phyloP scores from a whole-genome alignment of 2,888 invertebrate species.

The Ferrisia virgata region DNA sequence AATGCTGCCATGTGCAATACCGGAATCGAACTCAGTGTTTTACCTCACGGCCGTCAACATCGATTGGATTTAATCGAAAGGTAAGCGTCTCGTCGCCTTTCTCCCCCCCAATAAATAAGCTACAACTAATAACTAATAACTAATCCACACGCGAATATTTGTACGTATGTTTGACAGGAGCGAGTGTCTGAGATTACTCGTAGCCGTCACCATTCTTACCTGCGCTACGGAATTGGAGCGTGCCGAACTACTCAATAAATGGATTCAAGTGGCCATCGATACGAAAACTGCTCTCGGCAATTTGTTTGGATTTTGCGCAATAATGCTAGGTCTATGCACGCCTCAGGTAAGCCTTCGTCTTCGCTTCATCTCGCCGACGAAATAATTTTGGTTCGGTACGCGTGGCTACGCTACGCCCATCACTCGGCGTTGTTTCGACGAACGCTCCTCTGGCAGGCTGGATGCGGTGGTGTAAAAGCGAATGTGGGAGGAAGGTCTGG shows the following conservation, averaged over 20 bases:
- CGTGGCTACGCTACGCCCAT: no score
- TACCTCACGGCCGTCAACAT: slow-evolving; percentile 81
- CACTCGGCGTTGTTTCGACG: no score
- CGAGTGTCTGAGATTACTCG: slow-evolving; percentile 80
- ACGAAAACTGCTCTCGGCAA: slow-evolving; percentile 88
- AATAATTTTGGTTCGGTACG: no score
- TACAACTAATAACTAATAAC: no score
- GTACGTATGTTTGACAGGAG: slow-evolving; percentile 60
- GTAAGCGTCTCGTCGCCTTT: no score
- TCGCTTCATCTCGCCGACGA: no score
- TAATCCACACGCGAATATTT: no score
- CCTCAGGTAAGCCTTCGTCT: slow-evolving; percentile 75
- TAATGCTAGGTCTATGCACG: slow-evolving; percentile 85
- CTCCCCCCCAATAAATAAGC: no score
- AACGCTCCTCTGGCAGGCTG: no score
- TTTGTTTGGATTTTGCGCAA: slow-evolving; percentile 83
- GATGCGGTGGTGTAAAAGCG: no score
- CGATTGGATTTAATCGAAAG: slow-evolving; percentile 84
- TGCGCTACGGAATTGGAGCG: slow-evolving; percentile 79
- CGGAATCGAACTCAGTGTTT: slow-evolving; percentile 78
- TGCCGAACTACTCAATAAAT: slow-evolving; percentile 83
- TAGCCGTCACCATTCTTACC: slow-evolving; percentile 83
- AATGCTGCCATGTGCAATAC: slow-evolving; percentile 58
- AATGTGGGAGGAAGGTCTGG: no score
- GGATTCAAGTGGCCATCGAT: slow-evolving; percentile 89